Percentiles rank a stretch among this genome's conserved stretches.
These are phyloP conservation scores for Nephrocerus scutellatus DNA, from an alignment of 2,888 invertebrate species.

Conservation along the genomic window DNA sequence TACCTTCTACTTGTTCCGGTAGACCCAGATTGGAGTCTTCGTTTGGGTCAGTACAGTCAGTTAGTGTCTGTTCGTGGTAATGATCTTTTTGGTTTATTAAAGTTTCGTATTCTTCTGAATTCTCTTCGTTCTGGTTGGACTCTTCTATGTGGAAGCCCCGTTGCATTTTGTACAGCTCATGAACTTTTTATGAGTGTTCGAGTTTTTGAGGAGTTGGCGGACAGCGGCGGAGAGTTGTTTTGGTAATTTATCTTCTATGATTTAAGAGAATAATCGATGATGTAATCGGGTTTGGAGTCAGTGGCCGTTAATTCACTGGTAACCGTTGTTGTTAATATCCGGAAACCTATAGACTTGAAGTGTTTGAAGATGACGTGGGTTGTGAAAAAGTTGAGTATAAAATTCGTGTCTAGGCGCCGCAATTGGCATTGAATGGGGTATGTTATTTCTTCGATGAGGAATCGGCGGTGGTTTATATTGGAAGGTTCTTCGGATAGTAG, in stretches of 20 bases:
- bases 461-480: too few species aligned
- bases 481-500: too few species aligned
- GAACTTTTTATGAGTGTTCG: conserved; percentile 7
- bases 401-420: conserved; percentile 12
- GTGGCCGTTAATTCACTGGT: too few species aligned
- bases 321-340: conserved; percentile 4
- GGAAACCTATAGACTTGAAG: conserved; percentile 4
- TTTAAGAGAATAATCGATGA: conserved; percentile 1
- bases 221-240: too few species aligned
- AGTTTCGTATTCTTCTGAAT: too few species aligned
- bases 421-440: conserved; percentile 2
- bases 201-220: too few species aligned
- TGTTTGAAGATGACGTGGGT: conserved; percentile 9
- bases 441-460: conserved; percentile 4
- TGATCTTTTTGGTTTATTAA: conserved; percentile 3
- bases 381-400: conserved; percentile 13
- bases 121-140: too few species aligned
- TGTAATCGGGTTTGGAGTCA: too few species aligned
- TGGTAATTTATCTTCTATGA: too few species aligned
- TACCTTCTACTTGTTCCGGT: conserved; percentile 7
- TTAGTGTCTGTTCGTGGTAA: conserved; percentile 6
- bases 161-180: conserved; percentile 11
- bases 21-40: conserved; percentile 8
- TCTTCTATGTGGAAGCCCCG: too few species aligned
- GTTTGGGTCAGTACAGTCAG: conserved; percentile 1